Conservation (phyloP, 92 coral and sea anemone genomes). For the Paramuricea clavata region DNA sequence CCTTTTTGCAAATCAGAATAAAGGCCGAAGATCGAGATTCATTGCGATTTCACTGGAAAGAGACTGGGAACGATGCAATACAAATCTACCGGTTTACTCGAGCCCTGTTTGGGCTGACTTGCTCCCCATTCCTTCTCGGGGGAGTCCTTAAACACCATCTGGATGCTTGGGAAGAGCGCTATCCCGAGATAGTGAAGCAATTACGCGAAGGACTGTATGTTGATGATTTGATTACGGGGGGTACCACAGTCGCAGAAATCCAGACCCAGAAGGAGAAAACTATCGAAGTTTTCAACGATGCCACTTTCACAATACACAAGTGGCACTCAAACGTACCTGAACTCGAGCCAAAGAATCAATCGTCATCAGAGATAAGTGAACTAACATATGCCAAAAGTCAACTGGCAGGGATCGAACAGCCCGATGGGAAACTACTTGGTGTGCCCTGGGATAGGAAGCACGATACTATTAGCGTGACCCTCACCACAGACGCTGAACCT, state of each 20-base stretch:
- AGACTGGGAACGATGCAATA: slow-evolving; percentile 51
- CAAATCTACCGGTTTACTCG: background rate
- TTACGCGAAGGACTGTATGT: background rate
- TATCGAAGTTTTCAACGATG: slow-evolving; percentile 60
- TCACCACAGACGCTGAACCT: slow-evolving; percentile 31
- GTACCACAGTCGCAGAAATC: background rate
- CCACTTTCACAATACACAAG: slow-evolving; percentile 53
- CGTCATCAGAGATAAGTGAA: slow-evolving; percentile 41
- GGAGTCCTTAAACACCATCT: too few species aligned
- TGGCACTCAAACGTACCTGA: slow-evolving; percentile 62
- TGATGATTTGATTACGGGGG: background rate
- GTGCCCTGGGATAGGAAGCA: slow-evolving; percentile 64
- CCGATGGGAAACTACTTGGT: slow-evolving; percentile 58
- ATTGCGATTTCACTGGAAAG: slow-evolving; percentile 72
- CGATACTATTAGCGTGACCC: slow-evolving; percentile 62
- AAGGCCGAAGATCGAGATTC: slow-evolving; percentile 62
- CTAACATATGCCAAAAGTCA: slow-evolving; percentile 66
- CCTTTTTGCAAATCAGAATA: slow-evolving; percentile 59
- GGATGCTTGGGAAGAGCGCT: too few species aligned
- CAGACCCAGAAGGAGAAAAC: slow-evolving; percentile 30
- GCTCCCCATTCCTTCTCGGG: background rate
- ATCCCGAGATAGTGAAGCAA: background rate
- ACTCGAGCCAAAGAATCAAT: slow-evolving; percentile 45
- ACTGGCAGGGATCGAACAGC: slow-evolving; percentile 57
- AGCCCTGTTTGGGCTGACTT: background rate